phyloP scores from a whole-genome alignment of 2,797 vertebrate genomes.

The Coilia nasus region DNA sequence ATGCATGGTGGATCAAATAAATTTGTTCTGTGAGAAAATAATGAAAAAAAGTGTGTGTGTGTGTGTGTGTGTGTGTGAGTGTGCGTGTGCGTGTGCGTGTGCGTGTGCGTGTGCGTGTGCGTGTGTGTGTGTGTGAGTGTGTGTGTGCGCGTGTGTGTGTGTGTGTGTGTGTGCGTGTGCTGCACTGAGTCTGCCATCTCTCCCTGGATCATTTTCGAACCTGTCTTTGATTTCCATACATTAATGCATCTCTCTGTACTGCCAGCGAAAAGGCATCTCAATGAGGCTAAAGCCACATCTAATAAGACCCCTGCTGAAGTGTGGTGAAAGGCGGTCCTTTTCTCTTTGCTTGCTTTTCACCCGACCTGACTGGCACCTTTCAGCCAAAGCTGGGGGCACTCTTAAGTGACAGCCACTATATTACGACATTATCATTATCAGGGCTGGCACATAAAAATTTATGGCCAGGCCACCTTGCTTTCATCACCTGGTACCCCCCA shows the following conservation, averaged over 20 bases:
- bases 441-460: slow-evolving; percentile 58
- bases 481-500: slow-evolving; percentile 52
- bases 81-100: too few relatives aligned
- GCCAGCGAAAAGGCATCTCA: not conserved
- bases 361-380: slow-evolving; percentile 29
- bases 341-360: not conserved
- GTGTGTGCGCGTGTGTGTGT: too few relatives aligned
- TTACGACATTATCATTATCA: slow-evolving; percentile 63
- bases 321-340: not conserved
- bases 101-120: too few relatives aligned
- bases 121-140: too few relatives aligned
- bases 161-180: not conserved
- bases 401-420: slow-evolving; percentile 54
- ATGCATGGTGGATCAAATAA: not conserved
- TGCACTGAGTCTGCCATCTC: not conserved
- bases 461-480: slow-evolving; percentile 53
- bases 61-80: too few relatives aligned
- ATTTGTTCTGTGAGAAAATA: not conserved
- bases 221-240: slow-evolving; percentile 8
- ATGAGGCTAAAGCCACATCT: not conserved
- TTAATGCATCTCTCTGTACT: not conserved
- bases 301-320: not conserved
- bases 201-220: not conserved
- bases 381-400: slow-evolving; percentile 21
- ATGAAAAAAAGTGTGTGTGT: not conserved